Base-by-base conservation (phyloP, 2,113 vertebrate species). In the Anas platyrhynchos region DNA sequence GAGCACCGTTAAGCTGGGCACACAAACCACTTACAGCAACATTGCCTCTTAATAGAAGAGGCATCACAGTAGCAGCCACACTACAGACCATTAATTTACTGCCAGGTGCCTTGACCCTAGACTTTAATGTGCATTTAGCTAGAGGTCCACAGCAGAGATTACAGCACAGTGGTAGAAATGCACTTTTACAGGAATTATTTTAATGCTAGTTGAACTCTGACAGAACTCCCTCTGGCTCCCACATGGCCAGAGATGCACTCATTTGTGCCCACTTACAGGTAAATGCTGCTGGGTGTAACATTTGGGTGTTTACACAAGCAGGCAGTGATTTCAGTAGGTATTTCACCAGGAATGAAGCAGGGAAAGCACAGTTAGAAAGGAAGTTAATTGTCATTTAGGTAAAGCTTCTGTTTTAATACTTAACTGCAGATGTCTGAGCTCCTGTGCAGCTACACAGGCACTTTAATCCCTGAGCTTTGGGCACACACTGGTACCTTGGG, bases 241-340 rank as follows among this genome's bases (percentile, higher is more conserved):
- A 0, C 4, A 4, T 46, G 26, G 38, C 5, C 27, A 34, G 27
- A 41, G 32, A 34, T 6, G 75, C 32, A 2, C 7, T 31, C 23
- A 6, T 48, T 0, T 5, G 32, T 18, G 4, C 5, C 14, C 29
- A 11, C 1, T 0, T 50, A 25, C 18, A 55, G 36, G 6, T 25
- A 44, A 54, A 41, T 0, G 3, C 9, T 44, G 34, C 2, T 29
- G 8, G 7, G 29, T 48, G n/a, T 29, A 75, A n/a, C 26, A 69
- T 23, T 59, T 4, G 3, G 6, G 29, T 38, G 22, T n/a, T 65
- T 52, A 66, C 8, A 50, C 20, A 78, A 27, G 3, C 3, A 41
- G 38, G 26, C 32, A 16, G 29, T 3, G 9, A 16, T 32, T 79
- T 67, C 41, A 36, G 8, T 4, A 84, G 13, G 1, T 3, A 4